Percentiles rank a stretch among this genome's conserved stretches.
phyloP scores from a whole-genome alignment of 1,140 invertebrate species.

The Bombus pascuorum region DNA sequence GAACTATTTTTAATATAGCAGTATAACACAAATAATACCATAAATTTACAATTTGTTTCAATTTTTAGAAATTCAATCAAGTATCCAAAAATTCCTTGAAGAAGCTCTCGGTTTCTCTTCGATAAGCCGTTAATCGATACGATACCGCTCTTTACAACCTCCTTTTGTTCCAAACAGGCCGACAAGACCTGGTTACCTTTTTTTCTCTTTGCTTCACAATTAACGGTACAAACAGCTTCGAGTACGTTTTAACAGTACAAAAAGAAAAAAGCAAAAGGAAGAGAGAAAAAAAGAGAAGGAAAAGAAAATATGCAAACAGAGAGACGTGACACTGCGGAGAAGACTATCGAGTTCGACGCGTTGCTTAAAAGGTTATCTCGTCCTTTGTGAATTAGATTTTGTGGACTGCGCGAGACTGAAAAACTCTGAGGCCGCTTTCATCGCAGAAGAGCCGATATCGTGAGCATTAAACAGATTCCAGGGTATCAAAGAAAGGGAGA shows the following conservation, averaged over 20 bases:
- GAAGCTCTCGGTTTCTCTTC: not conserved
- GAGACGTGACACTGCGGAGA: not conserved
- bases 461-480: slow-evolving; percentile 70
- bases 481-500: slow-evolving; percentile 12
- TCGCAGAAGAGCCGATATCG: slow-evolving; percentile 55
- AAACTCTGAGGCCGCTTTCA: slow-evolving; percentile 41
- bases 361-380: slow-evolving; percentile 35
- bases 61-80: not conserved
- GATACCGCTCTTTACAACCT: slow-evolving; percentile 4
- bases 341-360: slow-evolving; percentile 7
- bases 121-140: slow-evolving; percentile 2
- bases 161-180: not conserved
- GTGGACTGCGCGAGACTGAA: slow-evolving; percentile 14
- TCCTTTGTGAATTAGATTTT: slow-evolving; percentile 48
- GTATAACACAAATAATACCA: fast-evolving
- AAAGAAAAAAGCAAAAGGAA: not conserved
- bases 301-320: not conserved
- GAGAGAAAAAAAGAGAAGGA: not conserved
- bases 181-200: slow-evolving; percentile 19
- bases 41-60: not conserved
- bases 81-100: not conserved
- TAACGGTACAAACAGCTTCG: slow-evolving; percentile 8
- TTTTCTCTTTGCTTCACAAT: slow-evolving; percentile 6
- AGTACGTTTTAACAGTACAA: not conserved
- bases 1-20: too few species aligned